Evolutionary conservation across 2,113 vertebrate species (phyloP), one percentile per base, ranked within the genome.

Genomic region (Choloepus hoffmanni): DNA sequence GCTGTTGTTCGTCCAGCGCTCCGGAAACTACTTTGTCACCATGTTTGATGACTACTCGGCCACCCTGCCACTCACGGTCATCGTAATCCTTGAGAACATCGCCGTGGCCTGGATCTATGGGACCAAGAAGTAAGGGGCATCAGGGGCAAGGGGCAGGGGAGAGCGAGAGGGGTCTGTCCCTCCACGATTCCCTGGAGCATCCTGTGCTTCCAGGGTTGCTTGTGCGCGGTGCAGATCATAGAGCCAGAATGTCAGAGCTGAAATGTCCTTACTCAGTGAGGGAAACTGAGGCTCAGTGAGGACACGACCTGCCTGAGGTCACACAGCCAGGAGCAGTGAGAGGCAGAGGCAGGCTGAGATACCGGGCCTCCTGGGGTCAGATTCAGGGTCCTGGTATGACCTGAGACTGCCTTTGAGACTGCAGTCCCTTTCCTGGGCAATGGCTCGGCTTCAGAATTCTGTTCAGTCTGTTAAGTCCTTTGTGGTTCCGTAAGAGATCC

Each of bases 11-110:
- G 99, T 99, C 98, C 99, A 99, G 97, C 99, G 99, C 63, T 99
- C 99, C 0, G 99, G 99, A 63, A 99, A 99, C 97, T 99, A 99
- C 97, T 99, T 99, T 97, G 99, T 99, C 98, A 99, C 99, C 97
- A 99, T 99, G 99, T 99, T 99, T 96, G 99, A 99, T 0, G 99
- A 99, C 97, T 99, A 99, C 96, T 99, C 99, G 0, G 99, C 99
- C 83, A 99, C 99, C 3, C 97, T 99, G 97, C 99, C 99, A 0
- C 99, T 99, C 97, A 99, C 99, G 0, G 98, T 99, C 10, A 99
- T 99, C 72, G 99, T 99, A 95, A 99, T 99, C 98, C 98, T 99
- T 89, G 99, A 99, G 98, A 99, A 99, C 98, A 98, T 99, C 12
- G 99, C 99, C 0, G 99, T 99, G 93, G 99, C 99, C 92, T 99